Evolutionary conservation across 1,140 invertebrate genomes (phyloP).

Genomic region (Ceratoteleas bidentatus): DNA sequence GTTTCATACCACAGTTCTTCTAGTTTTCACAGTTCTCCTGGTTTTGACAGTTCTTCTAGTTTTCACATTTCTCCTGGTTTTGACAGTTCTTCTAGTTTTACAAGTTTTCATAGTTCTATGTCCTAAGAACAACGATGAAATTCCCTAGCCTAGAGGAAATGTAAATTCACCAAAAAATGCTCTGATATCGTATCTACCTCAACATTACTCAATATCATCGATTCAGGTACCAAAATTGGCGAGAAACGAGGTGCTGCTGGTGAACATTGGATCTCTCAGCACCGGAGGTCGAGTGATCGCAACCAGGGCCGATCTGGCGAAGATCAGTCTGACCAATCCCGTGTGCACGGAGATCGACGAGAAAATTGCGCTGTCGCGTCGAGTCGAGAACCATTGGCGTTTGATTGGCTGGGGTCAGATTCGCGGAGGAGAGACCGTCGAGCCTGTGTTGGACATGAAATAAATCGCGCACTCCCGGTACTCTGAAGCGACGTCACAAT

Average conservation of each 20-base stretch:
- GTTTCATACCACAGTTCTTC: too few relatives aligned
- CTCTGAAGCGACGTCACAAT: conserved; percentile 16
- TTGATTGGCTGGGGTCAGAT: conserved; percentile 99
- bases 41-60: too few relatives aligned
- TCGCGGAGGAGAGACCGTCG: conserved; percentile 93
- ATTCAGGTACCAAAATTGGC: conserved; percentile 84
- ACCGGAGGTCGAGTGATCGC: conserved; percentile 98
- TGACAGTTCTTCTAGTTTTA: too few relatives aligned
- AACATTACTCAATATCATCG: too few relatives aligned
- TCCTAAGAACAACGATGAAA: too few relatives aligned
- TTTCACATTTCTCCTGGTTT: too few relatives aligned
- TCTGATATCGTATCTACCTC: too few relatives aligned
- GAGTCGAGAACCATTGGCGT: conserved; percentile 99
- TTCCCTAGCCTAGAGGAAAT: too few relatives aligned
- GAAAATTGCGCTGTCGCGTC: conserved; percentile 98
- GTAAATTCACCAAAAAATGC: too few relatives aligned
- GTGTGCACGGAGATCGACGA: conserved; percentile 99
- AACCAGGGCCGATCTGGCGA: conserved; percentile 98
- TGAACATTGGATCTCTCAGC: conserved; percentile 99
- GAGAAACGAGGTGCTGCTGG: conserved; percentile 89
- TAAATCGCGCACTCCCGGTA: conserved; percentile 55
- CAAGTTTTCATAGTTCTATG: too few relatives aligned
- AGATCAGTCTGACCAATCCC: conserved; percentile 97
- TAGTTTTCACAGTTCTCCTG: too few relatives aligned
- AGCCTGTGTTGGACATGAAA: conserved; percentile 83